These are phyloP conservation scores for Xiphophorus maculatus DNA, from an alignment of 2,113 vertebrate genomes.

Conservation along the genomic window DNA sequence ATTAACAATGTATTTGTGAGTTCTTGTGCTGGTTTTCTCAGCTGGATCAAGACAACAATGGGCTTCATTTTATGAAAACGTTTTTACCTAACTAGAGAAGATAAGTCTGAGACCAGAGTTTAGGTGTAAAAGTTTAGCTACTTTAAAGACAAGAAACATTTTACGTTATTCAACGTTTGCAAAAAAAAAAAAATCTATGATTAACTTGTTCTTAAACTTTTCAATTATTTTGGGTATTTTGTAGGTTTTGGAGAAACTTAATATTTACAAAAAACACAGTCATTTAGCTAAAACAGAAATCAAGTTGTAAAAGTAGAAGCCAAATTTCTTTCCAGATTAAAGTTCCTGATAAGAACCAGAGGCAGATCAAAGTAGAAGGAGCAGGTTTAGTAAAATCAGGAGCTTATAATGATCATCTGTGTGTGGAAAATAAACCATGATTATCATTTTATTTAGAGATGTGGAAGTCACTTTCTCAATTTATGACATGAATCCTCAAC, in stretches of 20 bases:
- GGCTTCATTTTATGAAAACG: no score
- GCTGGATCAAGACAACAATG: no score
- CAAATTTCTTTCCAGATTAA: not conserved
- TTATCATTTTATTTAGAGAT: not conserved
- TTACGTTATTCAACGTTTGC: not conserved
- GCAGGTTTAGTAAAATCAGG: not conserved
- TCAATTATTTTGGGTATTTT: not conserved
- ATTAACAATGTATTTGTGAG: not conserved
- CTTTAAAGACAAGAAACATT: not conserved
- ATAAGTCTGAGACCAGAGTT: not conserved
- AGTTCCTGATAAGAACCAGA: not conserved
- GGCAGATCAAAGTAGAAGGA: not conserved
- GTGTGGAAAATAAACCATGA: not conserved
- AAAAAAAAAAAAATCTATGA: not conserved
- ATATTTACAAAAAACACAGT: not conserved
- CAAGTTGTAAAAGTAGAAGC: not conserved
- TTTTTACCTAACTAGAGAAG: not conserved
- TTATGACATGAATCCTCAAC: constrained; percentile 7
- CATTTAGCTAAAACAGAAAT: not conserved
- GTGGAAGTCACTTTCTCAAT: not conserved
- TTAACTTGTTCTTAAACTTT: no score
- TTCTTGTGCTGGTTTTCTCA: not conserved
- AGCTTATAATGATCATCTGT: constrained; percentile 7
- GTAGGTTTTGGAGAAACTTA: not conserved
- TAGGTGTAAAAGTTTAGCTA: not conserved